Evolutionary conservation across 2,797 vertebrate genomes (phyloP), one percentile per base, ranked within the genome.

Genomic region (Galagoides demidoff): DNA sequence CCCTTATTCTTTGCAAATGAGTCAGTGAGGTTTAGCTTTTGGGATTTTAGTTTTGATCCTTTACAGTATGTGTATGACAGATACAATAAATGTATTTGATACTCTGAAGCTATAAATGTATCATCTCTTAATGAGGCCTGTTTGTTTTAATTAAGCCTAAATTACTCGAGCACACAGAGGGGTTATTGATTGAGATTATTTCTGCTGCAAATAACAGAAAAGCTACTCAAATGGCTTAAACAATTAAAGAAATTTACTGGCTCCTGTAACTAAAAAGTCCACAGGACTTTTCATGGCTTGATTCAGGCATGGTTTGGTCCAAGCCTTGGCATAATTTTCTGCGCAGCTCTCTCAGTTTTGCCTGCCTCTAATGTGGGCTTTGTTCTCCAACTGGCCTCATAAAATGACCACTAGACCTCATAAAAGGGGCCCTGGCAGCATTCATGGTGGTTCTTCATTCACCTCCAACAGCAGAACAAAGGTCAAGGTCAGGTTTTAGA

Each of bases 181-280:
- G 23, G 25, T 82, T 81, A 63, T 74, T 71, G 31, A 25, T 49
- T 71, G 64, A 95, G 45, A 90, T 92, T 77, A 85, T 92, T 92
- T 93, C 39, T 88, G 27, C 61, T 20, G 34, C 63, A 88, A 95
- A 68, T 61, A 95, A 85, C 19, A 94, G 37, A 87, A 96, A 90
- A 88, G 3, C 37, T 89, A 74, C 57, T 76, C 61, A 59, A 45
- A 7, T 31, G 49, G 13, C 23, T 79, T 96, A 90, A 89, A 89
- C 8, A 85, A 87, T 83, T 85, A 71, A 83, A 55, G 66, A 22
- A 95, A 95, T 85, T 68, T 83, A 70, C 59, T 84, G 71, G 20
- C 11, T 96, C 29, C 11, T 71, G 13, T 68, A 89, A 64, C 49
- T 92, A 22, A 78, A 94, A 85, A 89, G 12, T 52, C 63, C 49